Conservation (phyloP, 2,797 vertebrate genomes). For the Podargus strigoides region DNA sequence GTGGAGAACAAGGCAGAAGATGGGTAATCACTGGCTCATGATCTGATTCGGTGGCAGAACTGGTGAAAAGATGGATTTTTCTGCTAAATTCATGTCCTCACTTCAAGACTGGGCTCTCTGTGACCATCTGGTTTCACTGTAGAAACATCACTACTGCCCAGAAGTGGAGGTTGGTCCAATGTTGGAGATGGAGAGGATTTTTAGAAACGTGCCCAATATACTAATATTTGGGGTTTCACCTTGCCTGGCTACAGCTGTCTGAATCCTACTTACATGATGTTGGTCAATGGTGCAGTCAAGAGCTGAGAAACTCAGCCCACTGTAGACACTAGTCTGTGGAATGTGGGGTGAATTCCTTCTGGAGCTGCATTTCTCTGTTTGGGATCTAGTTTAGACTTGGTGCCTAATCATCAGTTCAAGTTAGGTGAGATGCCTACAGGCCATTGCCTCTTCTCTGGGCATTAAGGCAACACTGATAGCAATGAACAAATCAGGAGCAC, state of each 20-base stretch:
- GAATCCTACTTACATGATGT: fast-evolving
- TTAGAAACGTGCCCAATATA: background rate
- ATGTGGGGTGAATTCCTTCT: background rate
- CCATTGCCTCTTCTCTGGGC: background rate
- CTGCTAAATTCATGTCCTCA: fast-evolving
- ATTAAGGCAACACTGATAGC: background rate
- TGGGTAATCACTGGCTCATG: fast-evolving
- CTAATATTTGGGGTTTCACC: background rate
- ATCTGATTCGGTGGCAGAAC: background rate
- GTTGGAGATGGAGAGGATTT: background rate
- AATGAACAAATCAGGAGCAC: background rate
- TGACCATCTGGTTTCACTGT: background rate
- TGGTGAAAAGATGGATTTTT: too few species aligned
- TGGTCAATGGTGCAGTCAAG: background rate
- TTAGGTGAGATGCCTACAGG: background rate
- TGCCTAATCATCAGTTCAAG: background rate
- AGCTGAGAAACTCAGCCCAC: background rate
- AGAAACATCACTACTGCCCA: background rate
- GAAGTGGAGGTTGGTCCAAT: too few species aligned
- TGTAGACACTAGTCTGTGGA: background rate
- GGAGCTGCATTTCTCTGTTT: background rate
- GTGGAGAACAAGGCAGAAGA: background rate
- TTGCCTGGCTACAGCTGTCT: background rate
- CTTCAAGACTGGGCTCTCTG: background rate
- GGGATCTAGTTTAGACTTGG: background rate